phyloP scores from a whole-genome alignment of 2,797 vertebrate species.

The Apodemus agrarius region DNA sequence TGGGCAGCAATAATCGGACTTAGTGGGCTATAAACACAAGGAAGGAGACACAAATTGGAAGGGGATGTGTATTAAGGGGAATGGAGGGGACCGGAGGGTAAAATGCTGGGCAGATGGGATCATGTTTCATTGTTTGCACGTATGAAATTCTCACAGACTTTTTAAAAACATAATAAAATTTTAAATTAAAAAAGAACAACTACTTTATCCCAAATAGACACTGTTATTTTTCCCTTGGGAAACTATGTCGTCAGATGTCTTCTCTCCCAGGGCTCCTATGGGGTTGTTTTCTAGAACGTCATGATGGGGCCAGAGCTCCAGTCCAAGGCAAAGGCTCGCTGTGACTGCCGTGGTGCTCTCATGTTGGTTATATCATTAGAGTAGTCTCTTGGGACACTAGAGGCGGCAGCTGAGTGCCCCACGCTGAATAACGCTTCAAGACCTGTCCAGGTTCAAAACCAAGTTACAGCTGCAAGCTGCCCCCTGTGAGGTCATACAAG shows the following conservation, averaged over 20 bases:
- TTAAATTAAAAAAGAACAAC: not conserved
- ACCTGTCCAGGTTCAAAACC: not conserved
- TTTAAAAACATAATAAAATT: not conserved
- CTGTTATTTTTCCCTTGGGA: not conserved
- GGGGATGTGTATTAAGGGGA: not conserved
- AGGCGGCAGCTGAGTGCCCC: not conserved
- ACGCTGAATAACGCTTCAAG: not conserved
- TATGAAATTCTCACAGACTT: not conserved
- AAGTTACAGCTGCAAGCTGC: not conserved
- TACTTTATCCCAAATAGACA: not conserved
- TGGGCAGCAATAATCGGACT: not conserved
- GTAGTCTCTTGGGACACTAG: not conserved
- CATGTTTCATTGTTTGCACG: not conserved
- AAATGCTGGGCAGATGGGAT: not conserved
- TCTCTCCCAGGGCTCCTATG: not conserved
- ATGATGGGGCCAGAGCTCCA: not conserved
- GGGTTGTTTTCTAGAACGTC: not conserved
- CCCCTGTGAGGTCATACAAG: not conserved
- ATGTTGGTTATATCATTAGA: not conserved
- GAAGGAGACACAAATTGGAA: not conserved
- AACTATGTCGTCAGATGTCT: not conserved
- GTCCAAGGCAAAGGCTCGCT: not conserved
- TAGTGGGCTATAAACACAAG: not conserved
- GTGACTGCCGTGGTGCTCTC: not conserved
- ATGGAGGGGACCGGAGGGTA: not conserved